Percentiles rank a stretch among this genome's conserved stretches.
Conservation (phyloP, 53 echinoderm and acorn worm species). For the Arbacia lixula region DNA sequence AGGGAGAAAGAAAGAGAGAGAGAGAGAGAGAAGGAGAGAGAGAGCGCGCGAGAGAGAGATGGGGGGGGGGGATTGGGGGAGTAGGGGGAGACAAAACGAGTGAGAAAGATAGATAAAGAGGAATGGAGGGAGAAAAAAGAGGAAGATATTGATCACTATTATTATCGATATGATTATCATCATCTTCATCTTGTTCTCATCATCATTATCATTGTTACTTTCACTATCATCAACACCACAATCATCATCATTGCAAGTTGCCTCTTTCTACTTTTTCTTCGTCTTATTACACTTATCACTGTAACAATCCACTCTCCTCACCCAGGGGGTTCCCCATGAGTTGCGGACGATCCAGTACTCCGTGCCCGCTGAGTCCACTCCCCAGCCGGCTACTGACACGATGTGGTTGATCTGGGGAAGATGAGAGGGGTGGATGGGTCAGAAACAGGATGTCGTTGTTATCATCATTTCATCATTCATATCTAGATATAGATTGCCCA, state of each 20-base stretch:
- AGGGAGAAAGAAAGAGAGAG: not conserved
- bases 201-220: too few relatives aligned
- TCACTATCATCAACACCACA: too few relatives aligned
- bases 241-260: too few relatives aligned
- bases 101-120: not conserved
- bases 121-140: not conserved
- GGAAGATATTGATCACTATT: not conserved
- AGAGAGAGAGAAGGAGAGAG: not conserved
- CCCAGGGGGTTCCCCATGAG: slow-evolving; percentile 99
- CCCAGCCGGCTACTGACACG: slow-evolving; percentile 92
- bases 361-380: slow-evolving; percentile 74
- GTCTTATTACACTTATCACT: too few relatives aligned
- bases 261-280: too few relatives aligned
- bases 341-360: slow-evolving; percentile 98
- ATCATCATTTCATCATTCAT: too few relatives aligned
- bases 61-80: not conserved
- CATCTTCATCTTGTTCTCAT: too few relatives aligned
- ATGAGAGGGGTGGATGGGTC: too few relatives aligned
- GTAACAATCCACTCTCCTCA: slow-evolving; percentile 43
- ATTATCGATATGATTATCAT: too few relatives aligned
- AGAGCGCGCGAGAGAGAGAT: not conserved
- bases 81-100: not conserved
- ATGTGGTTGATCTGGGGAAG: slow-evolving; percentile 5
- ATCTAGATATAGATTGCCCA: too few relatives aligned
- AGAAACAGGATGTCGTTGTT: too few relatives aligned